Conservation (phyloP, 2,797 vertebrate genomes). For the Alauda arvensis region DNA sequence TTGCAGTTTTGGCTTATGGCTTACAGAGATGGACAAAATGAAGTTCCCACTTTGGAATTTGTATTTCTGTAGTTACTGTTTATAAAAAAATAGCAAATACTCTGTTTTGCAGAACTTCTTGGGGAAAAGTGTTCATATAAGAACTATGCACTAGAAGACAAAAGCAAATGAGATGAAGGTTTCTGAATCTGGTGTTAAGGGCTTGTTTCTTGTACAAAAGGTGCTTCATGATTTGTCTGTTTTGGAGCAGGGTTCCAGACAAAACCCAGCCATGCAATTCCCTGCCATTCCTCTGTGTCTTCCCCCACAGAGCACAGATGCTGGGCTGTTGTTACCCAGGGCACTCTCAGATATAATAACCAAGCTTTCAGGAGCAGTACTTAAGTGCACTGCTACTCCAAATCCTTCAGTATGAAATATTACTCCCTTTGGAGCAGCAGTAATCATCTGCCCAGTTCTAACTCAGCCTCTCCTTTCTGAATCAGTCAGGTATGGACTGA, state of each 20-base stretch:
- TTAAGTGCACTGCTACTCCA: neutral
- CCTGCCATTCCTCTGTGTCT: neutral
- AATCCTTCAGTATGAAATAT: neutral
- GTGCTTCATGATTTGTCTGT: neutral
- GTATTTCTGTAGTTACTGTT: neutral
- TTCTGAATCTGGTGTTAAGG: neutral
- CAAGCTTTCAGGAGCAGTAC: neutral
- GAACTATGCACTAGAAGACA: neutral
- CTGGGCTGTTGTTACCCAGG: neutral
- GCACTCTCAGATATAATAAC: neutral
- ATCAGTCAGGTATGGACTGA: neutral
- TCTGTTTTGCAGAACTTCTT: neutral
- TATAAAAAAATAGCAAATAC: neutral
- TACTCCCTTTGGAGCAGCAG: neutral
- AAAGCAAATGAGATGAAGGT: neutral
- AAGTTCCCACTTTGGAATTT: neutral
- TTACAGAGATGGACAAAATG: neutral
- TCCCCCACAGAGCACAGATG: neutral
- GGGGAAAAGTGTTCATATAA: neutral
- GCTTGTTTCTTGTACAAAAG: neutral
- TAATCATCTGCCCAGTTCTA: neutral
- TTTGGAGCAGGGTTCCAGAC: neutral
- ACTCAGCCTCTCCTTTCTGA: neutral
- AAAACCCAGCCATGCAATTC: neutral
- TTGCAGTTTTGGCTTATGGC: neutral